These are phyloP conservation scores for Boloria selene DNA, from an alignment of 2,888 invertebrate genomes.

Conservation along the genomic window DNA sequence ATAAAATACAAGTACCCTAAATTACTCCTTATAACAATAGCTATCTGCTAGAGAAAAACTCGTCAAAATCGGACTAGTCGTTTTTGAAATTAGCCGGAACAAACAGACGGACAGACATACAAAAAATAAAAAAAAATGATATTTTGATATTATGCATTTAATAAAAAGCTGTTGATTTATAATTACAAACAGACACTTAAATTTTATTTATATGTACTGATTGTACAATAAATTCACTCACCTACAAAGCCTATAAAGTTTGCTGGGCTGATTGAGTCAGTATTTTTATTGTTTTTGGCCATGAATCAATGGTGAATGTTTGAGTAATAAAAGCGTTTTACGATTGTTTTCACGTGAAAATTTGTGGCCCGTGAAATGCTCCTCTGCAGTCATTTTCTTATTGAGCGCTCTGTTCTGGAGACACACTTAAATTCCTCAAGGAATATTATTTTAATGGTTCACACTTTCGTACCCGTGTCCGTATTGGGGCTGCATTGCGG, in stretches of 20 bases:
- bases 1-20: too few relatives aligned
- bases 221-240: constrained; percentile 74
- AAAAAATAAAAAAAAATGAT: too few relatives aligned
- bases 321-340: constrained; percentile 79
- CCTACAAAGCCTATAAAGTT: constrained; percentile 75
- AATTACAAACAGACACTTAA: too few relatives aligned
- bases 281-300: constrained; percentile 80
- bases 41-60: too few relatives aligned
- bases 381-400: constrained; percentile 69
- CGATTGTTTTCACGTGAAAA: constrained; percentile 79
- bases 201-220: too few relatives aligned
- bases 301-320: constrained; percentile 82
- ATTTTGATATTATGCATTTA: too few relatives aligned
- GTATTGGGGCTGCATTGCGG: constrained; percentile 24
- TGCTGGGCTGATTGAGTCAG: constrained; percentile 80
- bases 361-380: constrained; percentile 80
- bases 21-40: too few relatives aligned
- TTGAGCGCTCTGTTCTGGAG: constrained; percentile 60
- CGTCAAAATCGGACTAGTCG: too few relatives aligned
- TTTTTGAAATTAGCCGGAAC: too few relatives aligned
- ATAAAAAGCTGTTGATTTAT: too few relatives aligned
- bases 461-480: constrained; percentile 27
- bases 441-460: constrained; percentile 49
- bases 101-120: too few relatives aligned
- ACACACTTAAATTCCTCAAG: constrained; percentile 61